Evolutionary conservation across 2,113 vertebrate species (phyloP), one percentile per base, ranked within the genome.

Genomic region (Mirounga angustirostris): DNA sequence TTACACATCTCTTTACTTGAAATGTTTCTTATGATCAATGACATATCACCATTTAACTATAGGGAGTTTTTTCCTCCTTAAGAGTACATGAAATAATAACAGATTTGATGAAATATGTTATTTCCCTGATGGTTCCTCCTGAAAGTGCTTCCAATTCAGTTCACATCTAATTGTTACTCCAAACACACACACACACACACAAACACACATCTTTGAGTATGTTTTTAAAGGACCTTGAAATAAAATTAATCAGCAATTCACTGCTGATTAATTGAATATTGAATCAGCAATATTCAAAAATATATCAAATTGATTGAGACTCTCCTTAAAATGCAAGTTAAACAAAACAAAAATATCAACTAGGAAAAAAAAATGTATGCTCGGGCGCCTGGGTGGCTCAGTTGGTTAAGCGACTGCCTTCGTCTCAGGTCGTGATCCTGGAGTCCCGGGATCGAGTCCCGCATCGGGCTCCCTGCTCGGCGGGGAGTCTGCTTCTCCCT

Each of bases 211-310:
- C 15, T 16, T 69, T 93, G 79, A 52, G 69, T 82, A 74, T 46
- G 40, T 28, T 84, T n/a, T 30, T 54, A 59, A 59, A 84, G 50
- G 28, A 90, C 22, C 79, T 46, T 85, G 24, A 93, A 76, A 93
- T 76, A 95, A 94, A 96, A 87, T 43, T 61, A 88, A 89, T 33
- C 50, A 73, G 43, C 46, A 91, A 82, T 74, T 94, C 74, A 59
- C 33, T 21, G 36, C 36, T 36, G 36, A 36, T 36, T 36, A 36
- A 36, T 36, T 36, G 36, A 36, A 36, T 36, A 36, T 36, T 36
- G 36, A 36, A 36, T 36, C 36, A 36, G 36, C 36, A 59, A 85
- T 71, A 50, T 28, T 8, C 46, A 46, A 46, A 46, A 46, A 46
- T 46, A 46, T 46, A 78, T 10, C 61, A 93, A 71, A 78, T 22